Evolutionary conservation across 2,888 invertebrate genomes (phyloP).

Genomic region (Dolomedes plantarius): DNA sequence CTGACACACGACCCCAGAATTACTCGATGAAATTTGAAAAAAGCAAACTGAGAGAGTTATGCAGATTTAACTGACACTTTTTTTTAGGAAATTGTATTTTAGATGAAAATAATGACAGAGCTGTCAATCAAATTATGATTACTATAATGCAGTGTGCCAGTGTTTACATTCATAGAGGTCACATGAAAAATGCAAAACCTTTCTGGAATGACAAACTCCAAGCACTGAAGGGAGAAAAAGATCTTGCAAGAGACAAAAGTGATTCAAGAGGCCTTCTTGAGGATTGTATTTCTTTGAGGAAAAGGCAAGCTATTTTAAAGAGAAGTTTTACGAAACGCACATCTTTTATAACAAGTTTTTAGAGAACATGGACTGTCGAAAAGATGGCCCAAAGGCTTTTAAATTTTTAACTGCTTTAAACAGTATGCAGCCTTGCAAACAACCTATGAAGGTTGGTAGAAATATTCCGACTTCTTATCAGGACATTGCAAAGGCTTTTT

Average conservation of each 20-base stretch:
- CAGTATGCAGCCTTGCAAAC: background rate
- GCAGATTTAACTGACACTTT: background rate
- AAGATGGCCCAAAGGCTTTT: background rate
- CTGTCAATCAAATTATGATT: background rate
- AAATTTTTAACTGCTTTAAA: too few relatives aligned
- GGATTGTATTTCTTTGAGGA: background rate
- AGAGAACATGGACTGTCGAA: background rate
- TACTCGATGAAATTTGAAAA: background rate
- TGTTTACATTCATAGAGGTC: background rate
- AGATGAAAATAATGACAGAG: background rate
- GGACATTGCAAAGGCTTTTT: background rate
- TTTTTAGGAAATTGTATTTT: background rate
- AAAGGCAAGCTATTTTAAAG: background rate
- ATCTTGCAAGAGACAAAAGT: background rate
- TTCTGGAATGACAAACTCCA: slow-evolving; percentile 2
- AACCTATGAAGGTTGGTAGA: background rate
- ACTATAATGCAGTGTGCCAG: background rate
- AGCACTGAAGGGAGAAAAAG: background rate
- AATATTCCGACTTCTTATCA: background rate
- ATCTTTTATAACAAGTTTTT: background rate
- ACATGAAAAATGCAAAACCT: background rate
- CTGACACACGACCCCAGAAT: background rate
- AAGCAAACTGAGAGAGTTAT: background rate
- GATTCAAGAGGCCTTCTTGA: background rate
- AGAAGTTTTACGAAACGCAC: background rate